These are phyloP conservation scores for Tragopan temminckii DNA, from an alignment of 2,797 vertebrate species.

Conservation along the genomic window DNA sequence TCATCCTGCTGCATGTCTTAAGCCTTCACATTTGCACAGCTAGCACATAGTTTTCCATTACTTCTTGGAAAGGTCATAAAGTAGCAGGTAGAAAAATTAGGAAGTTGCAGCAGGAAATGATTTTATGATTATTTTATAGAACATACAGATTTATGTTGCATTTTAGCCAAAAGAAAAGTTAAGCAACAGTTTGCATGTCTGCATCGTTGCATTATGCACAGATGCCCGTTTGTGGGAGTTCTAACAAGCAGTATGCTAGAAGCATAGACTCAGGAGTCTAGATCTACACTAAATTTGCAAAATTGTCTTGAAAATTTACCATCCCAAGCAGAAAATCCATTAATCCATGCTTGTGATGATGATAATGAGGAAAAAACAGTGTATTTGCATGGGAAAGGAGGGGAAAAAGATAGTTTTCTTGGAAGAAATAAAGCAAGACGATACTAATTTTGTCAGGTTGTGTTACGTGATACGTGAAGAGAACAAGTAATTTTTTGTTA, in stretches of 20 bases:
- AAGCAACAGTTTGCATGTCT: constrained; percentile 45
- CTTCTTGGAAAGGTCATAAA: neutral
- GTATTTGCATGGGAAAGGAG: constrained; percentile 33
- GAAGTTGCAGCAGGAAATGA: neutral
- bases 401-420: constrained; percentile 9
- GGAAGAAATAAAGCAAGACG: constrained; percentile 11
- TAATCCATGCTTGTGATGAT: constrained; percentile 58
- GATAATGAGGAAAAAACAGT: constrained; percentile 52
- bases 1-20: neutral
- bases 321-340: constrained; percentile 66
- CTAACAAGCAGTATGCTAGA: constrained; percentile 45
- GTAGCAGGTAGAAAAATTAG: neutral
- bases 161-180: constrained; percentile 47
- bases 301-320: constrained; percentile 75
- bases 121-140: neutral
- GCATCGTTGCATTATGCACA: constrained; percentile 64
- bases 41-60: neutral
- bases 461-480: constrained; percentile 29
- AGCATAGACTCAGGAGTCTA: constrained; percentile 40
- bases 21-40: neutral
- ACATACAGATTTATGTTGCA: constrained; percentile 19
- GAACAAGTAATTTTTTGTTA: constrained; percentile 40
- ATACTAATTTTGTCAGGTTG: constrained; percentile 11
- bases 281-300: constrained; percentile 68
- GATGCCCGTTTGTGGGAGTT: constrained; percentile 44